Evolutionary conservation across 2,888 invertebrate species (phyloP), one percentile per base, ranked within the genome.

Genomic region (Sinodicranocentrus sp.): DNA sequence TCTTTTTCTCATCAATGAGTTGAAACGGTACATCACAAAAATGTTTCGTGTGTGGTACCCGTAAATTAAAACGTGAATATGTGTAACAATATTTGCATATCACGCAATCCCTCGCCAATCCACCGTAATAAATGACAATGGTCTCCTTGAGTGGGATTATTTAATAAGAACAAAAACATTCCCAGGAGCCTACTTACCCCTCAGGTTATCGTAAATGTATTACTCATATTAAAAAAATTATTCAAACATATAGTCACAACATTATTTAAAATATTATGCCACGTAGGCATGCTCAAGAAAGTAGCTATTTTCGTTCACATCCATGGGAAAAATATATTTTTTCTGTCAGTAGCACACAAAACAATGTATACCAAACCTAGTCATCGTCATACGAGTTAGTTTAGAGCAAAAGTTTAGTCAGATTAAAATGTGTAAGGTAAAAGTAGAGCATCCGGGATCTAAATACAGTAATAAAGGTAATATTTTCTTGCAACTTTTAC

Each of bases 391-490:
- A 26, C 25, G 2, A 59, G 25, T 26, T 23, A 25, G 15, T 70
- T 70, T 15, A n/a, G n/a, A n/a, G n/a, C n/a, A n/a, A n/a, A n/a
- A 8, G 52, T 70, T 48, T 10, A 13, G 25, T 25, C 48, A 25
- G n/a, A 25, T 15, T n/a, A 15, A n/a, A 52, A 23, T 17, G 25
- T 23, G 48, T n/a, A n/a, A n/a, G 23, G 39, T 10, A 23, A 70
- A 76, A 76, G 75, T 76, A 21, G 75, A 76, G 75, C 75, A 76
- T 76, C 75, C 75, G 75, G 75, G 63, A 75, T 73, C 39, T 52
- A 44, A 67, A 67, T 44, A 67, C 70, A 52, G 48, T 48, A 48
- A 17, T 26, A 26, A 23, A 48, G 23, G 25, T 48, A 48, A 70
- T 17, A 26, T 67, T 67, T 25, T 44, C 43, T 44, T 48, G 43